Conservation (phyloP, 2,797 vertebrate species). For the Sphaeramia orbicularis region DNA sequence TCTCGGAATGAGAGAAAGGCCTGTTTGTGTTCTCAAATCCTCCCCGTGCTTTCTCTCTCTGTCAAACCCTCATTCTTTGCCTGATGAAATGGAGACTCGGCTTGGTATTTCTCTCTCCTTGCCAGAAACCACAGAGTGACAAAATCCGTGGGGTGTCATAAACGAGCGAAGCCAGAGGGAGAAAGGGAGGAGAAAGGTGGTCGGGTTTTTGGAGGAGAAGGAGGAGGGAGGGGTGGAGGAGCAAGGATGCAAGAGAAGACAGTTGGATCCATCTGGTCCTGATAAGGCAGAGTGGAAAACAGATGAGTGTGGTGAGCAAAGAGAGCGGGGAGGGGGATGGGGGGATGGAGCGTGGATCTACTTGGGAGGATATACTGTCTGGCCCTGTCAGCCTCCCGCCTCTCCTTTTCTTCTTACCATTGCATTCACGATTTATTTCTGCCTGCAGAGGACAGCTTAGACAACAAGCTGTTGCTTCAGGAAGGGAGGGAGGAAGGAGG, state of each 20-base stretch:
- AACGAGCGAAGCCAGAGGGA: conserved; percentile 76
- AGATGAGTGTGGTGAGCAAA: conserved; percentile 86
- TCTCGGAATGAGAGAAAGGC: conserved; percentile 57
- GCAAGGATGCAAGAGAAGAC: conserved; percentile 88
- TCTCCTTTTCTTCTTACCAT: conserved; percentile 47
- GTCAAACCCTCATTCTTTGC: conserved; percentile 70
- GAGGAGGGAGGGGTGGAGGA: conserved; percentile 23
- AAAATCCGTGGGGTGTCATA: conserved; percentile 93
- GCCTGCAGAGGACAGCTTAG: conserved; percentile 58
- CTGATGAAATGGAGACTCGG: conserved; percentile 87
- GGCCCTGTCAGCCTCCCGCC: conserved; percentile 63
- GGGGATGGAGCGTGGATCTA: conserved; percentile 49
- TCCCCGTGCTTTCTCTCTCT: conserved; percentile 52
- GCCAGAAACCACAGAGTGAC: conserved; percentile 95
- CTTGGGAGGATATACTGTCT: conserved; percentile 76
- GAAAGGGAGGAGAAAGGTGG: conserved; percentile 78
- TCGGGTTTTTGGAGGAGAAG: conserved; percentile 77
- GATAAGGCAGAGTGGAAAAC: conserved; percentile 92
- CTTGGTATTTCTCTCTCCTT: conserved; percentile 87
- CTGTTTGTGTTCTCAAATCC: conserved; percentile 63
- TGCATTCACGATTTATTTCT: conserved; percentile 50
- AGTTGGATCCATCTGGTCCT: conserved; percentile 90
- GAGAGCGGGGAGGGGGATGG: conserved; percentile 28
- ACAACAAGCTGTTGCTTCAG: conserved; percentile 61
- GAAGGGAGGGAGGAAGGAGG: conserved; percentile 31